phyloP scores from a whole-genome alignment of 2,797 vertebrate species.

The Rhynchotus rufescens region DNA sequence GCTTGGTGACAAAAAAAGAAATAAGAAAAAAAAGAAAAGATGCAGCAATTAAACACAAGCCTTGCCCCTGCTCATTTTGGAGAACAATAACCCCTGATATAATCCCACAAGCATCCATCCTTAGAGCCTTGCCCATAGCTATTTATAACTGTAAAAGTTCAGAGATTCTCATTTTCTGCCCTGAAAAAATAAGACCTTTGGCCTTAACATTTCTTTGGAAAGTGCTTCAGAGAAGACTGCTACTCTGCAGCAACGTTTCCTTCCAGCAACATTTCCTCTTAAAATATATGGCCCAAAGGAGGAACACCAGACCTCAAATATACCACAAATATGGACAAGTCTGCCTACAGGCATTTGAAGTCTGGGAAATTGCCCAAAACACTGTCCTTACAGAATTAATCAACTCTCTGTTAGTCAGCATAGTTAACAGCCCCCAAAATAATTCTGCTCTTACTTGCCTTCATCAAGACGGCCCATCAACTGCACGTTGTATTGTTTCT shows the following conservation, averaged over 20 bases:
- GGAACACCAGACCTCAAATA: constrained; percentile 30
- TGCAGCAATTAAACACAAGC: not conserved
- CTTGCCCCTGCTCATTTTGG: not conserved
- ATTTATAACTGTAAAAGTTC: constrained; percentile 47
- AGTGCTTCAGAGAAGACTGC: constrained; percentile 1
- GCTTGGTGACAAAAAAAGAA: not conserved
- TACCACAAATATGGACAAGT: constrained; percentile 47
- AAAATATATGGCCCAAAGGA: constrained; percentile 45
- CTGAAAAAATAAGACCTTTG: constrained; percentile 28
- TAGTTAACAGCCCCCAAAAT: not conserved
- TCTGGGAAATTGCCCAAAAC: constrained; percentile 41
- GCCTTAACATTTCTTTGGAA: constrained; percentile 6
- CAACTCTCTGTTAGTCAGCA: not conserved
- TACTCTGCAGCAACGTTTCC: constrained; percentile 20
- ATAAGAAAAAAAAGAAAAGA: not conserved
- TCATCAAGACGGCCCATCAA: not conserved
- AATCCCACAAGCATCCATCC: constrained; percentile 23
- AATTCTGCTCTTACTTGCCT: not conserved
- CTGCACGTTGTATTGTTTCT: not conserved
- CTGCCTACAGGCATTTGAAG: constrained; percentile 36
- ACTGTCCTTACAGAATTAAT: constrained; percentile 33
- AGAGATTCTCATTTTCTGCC: constrained; percentile 5
- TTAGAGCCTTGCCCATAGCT: not conserved
- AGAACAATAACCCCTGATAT: not conserved
- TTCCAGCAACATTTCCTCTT: constrained; percentile 45